phyloP scores from a whole-genome alignment of 2,888 invertebrate species.

The Eurytoma californica region DNA sequence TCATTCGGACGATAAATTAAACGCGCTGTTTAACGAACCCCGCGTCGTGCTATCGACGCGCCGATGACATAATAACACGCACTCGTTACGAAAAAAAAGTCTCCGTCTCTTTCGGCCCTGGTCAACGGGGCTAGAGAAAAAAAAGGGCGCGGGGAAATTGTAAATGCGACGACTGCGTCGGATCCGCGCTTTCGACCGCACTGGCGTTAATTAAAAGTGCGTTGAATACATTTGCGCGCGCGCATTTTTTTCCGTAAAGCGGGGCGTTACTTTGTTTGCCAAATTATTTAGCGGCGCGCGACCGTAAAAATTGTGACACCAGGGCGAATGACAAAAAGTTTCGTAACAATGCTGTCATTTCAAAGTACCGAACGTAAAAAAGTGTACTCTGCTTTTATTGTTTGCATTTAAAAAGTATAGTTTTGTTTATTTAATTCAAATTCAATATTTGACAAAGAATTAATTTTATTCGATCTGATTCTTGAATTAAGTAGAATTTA shows the following conservation, averaged over 20 bases:
- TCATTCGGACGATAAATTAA: constrained; percentile 52
- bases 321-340: background rate
- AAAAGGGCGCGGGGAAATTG: constrained; percentile 10
- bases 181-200: constrained; percentile 8
- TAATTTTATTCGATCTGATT: too few species aligned
- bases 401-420: too few species aligned
- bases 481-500: too few species aligned
- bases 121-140: background rate
- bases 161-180: background rate
- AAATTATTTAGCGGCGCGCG: constrained; percentile 27
- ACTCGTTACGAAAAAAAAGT: constrained; percentile 32
- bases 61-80: constrained; percentile 35
- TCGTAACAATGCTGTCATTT: background rate
- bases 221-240: constrained; percentile 18
- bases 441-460: too few species aligned
- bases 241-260: constrained; percentile 8
- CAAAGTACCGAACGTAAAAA: too few species aligned
- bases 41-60: background rate
- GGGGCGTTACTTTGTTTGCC: constrained; percentile 22
- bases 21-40: constrained; percentile 41
- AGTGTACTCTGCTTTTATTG: too few species aligned
- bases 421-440: too few species aligned
- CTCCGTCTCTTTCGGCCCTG: background rate
- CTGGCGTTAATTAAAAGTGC: constrained; percentile 35
- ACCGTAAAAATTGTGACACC: constrained; percentile 9